Evolutionary conservation across 2,113 vertebrate genomes (phyloP).

Genomic region (Pangasianodon gigas): DNA sequence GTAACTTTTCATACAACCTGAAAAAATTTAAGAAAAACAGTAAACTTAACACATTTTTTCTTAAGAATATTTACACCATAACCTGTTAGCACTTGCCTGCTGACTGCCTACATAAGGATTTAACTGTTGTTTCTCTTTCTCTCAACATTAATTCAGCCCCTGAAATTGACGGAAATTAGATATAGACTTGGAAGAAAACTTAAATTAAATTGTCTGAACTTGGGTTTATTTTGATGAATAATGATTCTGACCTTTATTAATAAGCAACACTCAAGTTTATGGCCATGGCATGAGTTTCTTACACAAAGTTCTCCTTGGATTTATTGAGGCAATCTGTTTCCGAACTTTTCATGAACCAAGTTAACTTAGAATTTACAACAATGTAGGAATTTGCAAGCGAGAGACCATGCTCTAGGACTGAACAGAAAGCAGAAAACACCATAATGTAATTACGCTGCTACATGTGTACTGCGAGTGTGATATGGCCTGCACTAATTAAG

Average conservation of each 20-base stretch:
- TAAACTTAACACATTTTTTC: background rate
- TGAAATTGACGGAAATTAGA: background rate
- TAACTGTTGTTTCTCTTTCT: background rate
- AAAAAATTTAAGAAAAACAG: background rate
- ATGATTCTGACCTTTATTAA: conserved; percentile 6
- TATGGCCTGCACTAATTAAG: conserved; percentile 8
- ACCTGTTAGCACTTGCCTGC: background rate
- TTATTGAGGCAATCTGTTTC: background rate
- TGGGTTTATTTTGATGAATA: background rate
- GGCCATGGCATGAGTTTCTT: background rate
- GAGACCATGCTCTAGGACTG: background rate
- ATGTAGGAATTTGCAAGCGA: too few species aligned
- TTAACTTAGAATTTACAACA: background rate
- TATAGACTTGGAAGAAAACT: background rate
- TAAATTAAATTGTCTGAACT: background rate
- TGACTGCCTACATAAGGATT: background rate
- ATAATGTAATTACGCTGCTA: background rate
- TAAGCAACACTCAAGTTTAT: background rate
- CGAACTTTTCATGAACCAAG: background rate
- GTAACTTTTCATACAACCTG: background rate
- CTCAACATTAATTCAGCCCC: background rate
- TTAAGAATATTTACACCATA: background rate
- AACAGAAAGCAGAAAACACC: background rate
- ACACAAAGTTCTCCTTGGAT: background rate
- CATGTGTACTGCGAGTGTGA: background rate